Evolutionary conservation across 2,113 vertebrate genomes (phyloP).

Genomic region (rabbit (Oryctolagus cuniculus)): mOryCun1.1 NC_091445.1:31851501-31852000

Average conservation of each 20-base stretch:
- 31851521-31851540: too few relatives aligned
- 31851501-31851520: too few relatives aligned
- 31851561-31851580: background rate
- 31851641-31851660: background rate
- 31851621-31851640: background rate
- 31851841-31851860: constrained; percentile 73
- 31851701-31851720: constrained; percentile 23
- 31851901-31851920: constrained; percentile 74
- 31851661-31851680: background rate
- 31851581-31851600: too few relatives aligned
- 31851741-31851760: constrained; percentile 18
- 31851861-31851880: constrained; percentile 56
- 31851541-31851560: background rate
- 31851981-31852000: background rate
- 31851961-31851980: background rate
- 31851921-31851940: constrained; percentile 53
- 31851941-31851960: background rate
- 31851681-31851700: background rate
- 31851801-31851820: constrained; percentile 44
- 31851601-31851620: background rate
- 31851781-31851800: constrained; percentile 68
- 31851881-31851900: constrained; percentile 71
- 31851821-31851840: constrained; percentile 7
- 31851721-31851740: background rate
- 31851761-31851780: constrained; percentile 3